Base-by-base conservation (phyloP, 1,140 invertebrate species). In the Drosophila seguyi region DNA sequence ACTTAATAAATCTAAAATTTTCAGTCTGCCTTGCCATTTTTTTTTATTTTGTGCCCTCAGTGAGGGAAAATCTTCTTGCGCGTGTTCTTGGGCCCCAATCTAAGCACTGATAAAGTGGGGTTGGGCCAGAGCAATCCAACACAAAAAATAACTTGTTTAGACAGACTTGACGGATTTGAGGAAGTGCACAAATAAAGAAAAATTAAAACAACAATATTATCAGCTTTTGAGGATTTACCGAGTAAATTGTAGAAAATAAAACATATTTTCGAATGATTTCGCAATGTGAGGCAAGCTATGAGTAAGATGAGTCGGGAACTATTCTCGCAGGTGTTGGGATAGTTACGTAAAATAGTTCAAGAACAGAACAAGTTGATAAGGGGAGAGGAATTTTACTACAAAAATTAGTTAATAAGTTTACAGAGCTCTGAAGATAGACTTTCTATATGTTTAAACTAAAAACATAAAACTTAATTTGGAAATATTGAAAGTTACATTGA, bases 1-100 rank as follows among this genome's bases (percentile, higher is more conserved):
- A 73, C 50, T 72, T 77, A 59, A 83, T 88, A 87, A 88, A 87
- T 88, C 61, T 80, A 57, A 14, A 71, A 88, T 87, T 84, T 88
- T 75, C 66, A 67, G 56, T 68, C 80, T 75, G 8, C 52, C 50
- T 88, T 88, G 83, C 83, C 59, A 87, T 87, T 87, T 86, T 79
- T 73, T 66, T 41, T 41, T 31, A 25, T 18, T 6, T 2, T 52
- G n/a, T n/a, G n/a, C 27, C 5, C 4, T 50, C 2, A 14, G 18
- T 14, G 4, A 11, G n/a, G 36, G 36, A 65, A 68, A 66, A 69
- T 60, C 55, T 59, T 58, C 41, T 58, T 44, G 83, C 83, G 79
- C 83, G 83, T 79, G 71, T 73, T 63, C 50, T 65, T 82, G 69
- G 60, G 72, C 61, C 48, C 50, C 44, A 48, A 31, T 63, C 47